Percentiles rank a stretch among this genome's conserved stretches.
Conservation (phyloP, 2,113 vertebrate genomes). For the Alethe diademata region DNA sequence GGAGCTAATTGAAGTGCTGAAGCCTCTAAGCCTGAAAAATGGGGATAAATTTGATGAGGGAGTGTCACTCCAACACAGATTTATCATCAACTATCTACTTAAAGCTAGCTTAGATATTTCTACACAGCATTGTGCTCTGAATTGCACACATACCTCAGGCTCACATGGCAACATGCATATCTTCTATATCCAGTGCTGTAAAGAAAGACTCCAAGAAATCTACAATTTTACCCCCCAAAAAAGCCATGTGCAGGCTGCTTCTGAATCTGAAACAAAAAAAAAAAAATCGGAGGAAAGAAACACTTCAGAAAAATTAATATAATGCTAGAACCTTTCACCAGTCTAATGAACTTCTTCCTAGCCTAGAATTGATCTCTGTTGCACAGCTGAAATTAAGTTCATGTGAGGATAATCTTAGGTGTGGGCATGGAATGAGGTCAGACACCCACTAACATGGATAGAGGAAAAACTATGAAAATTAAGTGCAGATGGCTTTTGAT, state of each 20-base stretch:
- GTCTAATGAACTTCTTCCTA: not conserved
- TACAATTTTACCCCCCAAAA: not conserved
- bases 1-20: not conserved
- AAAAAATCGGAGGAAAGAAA: not conserved
- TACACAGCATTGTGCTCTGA: not conserved
- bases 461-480: not conserved
- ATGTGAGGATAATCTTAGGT: not conserved
- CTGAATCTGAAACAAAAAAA: not conserved
- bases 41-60: not conserved
- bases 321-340: not conserved
- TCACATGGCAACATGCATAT: not conserved
- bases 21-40: not conserved
- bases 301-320: not conserved
- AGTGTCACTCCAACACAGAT: not conserved
- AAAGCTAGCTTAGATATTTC: not conserved
- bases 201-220: not conserved
- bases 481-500: not conserved
- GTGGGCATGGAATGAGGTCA: not conserved
- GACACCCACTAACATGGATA: not conserved
- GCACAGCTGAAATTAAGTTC: not conserved
- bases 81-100: not conserved
- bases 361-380: not conserved
- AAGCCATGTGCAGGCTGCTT: not conserved
- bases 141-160: not conserved
- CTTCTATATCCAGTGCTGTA: not conserved